phyloP scores from a whole-genome alignment of 2,888 invertebrate species.

The Eremobia ochroleuca region DNA sequence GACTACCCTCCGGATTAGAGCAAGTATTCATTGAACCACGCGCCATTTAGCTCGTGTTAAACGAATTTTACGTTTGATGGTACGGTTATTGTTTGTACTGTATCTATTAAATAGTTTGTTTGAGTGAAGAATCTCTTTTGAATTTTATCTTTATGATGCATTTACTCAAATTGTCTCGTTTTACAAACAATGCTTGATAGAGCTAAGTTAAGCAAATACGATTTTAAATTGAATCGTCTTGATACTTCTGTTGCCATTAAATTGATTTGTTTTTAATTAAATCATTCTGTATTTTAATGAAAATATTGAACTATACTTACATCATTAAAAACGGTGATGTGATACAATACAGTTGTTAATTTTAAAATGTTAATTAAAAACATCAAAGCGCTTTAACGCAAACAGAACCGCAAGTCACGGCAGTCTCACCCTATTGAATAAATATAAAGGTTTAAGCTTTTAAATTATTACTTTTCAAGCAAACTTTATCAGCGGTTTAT shows the following conservation, averaged over 20 bases:
- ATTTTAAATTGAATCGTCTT: slow-evolving; percentile 5
- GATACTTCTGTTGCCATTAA: not conserved
- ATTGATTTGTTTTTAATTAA: not conserved
- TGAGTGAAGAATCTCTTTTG: not conserved
- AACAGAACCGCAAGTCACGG: slow-evolving; percentile 56
- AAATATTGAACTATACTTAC: not conserved
- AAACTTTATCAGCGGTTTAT: slow-evolving; percentile 70
- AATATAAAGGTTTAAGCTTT: slow-evolving; percentile 68
- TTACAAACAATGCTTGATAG: slow-evolving; percentile 23
- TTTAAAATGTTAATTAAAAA: slow-evolving; percentile 37
- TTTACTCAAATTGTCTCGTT: slow-evolving; percentile 19
- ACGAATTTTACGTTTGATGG: slow-evolving; percentile 78
- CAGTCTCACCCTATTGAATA: slow-evolving; percentile 60
- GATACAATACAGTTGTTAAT: slow-evolving; percentile 14
- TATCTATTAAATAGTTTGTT: slow-evolving; percentile 24
- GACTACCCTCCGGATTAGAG: slow-evolving; percentile 78
- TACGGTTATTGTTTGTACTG: slow-evolving; percentile 51
- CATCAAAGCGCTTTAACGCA: slow-evolving; percentile 30
- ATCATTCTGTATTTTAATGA: not conserved
- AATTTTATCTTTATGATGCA: not conserved
- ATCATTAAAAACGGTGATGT: not conserved
- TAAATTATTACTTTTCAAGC: slow-evolving; percentile 71
- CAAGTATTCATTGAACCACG: slow-evolving; percentile 73
- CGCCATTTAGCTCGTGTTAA: slow-evolving; percentile 72
- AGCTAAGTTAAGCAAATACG: not conserved